Evolutionary conservation across 23 tunicate species (phyloP), one percentile per base, ranked within the genome.

Genomic region (Botrylloides violaceus): DNA sequence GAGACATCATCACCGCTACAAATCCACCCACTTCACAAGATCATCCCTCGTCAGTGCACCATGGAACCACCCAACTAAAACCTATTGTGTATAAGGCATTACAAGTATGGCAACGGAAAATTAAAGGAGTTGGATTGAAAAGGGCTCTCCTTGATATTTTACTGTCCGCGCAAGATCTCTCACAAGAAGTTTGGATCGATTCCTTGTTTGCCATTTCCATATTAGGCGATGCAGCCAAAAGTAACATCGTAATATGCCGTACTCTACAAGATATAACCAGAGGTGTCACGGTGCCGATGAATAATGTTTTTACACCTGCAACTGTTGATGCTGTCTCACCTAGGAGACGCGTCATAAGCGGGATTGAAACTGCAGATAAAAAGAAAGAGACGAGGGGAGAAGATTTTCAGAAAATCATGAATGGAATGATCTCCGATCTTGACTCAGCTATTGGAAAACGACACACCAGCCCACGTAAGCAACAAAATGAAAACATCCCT

Each of bases 161-260:
- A 18, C 43, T 76, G 25, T 86, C 80, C 7, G 65, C 78, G 26
- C 76, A 82, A 32, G 96, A 88, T 32, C 36, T 88, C 12, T 76
- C 72, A 72, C 47, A 65, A 25, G 65, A 71, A 20, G 83, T 80
- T 50, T 87, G 95, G 95, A 32, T 81, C 34, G 71, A 72, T 66
- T 86, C 89, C 3, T 77, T 70, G 30, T 23, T 82, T 4, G 79
- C 84, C 7, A 25, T 88, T 5, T 88, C 96, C 1, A 34, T 88
- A 4, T 75, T 88, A 3, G 88, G 87, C 3, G 88, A 88, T 65
- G 83, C 88, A 15, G 88, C 88, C 19, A 88, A 88, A 65, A 32
- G 62, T 0, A 71, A 77, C 33, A 12, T 58, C 29, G 28, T 64
- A 12, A 79, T 72, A 0, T 81, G 82, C 72, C 64, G 57, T 31